phyloP scores from a whole-genome alignment of 2,888 invertebrate species.

The Ganaspis brasiliensis region DNA sequence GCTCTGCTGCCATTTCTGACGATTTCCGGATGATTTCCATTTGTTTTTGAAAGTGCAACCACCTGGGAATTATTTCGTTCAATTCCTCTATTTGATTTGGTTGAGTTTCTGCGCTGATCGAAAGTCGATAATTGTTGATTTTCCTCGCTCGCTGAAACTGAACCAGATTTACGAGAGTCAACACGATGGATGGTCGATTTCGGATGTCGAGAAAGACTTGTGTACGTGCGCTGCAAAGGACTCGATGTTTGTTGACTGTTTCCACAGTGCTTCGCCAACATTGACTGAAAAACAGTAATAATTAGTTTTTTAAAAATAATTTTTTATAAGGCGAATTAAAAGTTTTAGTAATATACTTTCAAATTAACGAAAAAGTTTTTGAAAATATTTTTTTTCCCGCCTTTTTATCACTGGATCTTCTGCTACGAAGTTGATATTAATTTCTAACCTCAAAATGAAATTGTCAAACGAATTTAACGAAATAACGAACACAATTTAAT shows the following conservation, averaged over 20 bases:
- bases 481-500: too few species aligned
- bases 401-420: too few species aligned
- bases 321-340: neutral
- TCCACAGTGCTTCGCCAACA: slow-evolving; percentile 79
- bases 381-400: too few species aligned
- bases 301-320: too few species aligned
- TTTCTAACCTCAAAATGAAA: too few species aligned
- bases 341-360: neutral
- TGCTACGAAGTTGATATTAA: too few species aligned
- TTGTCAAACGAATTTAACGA: too few species aligned
- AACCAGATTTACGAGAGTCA: slow-evolving; percentile 69
- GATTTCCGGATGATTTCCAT: slow-evolving; percentile 46
- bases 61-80: slow-evolving; percentile 40
- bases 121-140: slow-evolving; percentile 62
- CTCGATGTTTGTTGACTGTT: slow-evolving; percentile 67
- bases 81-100: slow-evolving; percentile 44
- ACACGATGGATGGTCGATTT: slow-evolving; percentile 63
- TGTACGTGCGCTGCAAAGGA: slow-evolving; percentile 73
- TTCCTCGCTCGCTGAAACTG: slow-evolving; percentile 72
- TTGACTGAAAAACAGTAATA: slow-evolving; percentile 68
- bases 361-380: neutral
- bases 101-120: slow-evolving; percentile 43
- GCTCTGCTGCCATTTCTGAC: slow-evolving; percentile 66
- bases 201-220: slow-evolving; percentile 71
- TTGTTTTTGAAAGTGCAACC: neutral